These are phyloP conservation scores for Naso thynnoides DNA, from an alignment of 2,797 vertebrate species.

Conservation along the genomic window DNA sequence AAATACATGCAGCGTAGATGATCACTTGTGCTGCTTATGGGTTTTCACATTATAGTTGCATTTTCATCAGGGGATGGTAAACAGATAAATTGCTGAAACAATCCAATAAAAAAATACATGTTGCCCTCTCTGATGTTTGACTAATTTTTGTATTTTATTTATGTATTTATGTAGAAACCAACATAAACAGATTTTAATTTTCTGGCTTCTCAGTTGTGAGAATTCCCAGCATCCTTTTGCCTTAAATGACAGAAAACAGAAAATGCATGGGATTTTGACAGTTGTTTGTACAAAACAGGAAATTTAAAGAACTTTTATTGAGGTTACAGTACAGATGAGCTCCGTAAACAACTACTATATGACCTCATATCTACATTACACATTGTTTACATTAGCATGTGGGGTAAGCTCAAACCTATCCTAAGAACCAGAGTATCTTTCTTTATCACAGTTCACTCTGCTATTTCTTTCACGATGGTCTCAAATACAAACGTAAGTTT, in stretches of 20 bases:
- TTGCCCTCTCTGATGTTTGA: too few species aligned
- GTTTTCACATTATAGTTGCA: too few species aligned
- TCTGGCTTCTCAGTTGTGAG: not conserved
- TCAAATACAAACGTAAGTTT: not conserved
- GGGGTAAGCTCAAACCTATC: not conserved
- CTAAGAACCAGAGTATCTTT: not conserved
- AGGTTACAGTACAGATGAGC: not conserved
- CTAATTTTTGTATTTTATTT: too few species aligned
- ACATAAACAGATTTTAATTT: too few species aligned
- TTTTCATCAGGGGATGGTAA: too few species aligned
- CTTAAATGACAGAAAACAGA: not conserved
- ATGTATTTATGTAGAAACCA: too few species aligned
- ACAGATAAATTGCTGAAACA: too few species aligned
- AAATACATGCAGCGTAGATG: too few species aligned
- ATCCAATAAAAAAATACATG: too few species aligned
- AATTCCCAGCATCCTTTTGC: not conserved
- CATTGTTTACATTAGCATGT: not conserved
- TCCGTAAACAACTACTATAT: not conserved
- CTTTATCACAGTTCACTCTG: not conserved
- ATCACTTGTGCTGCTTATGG: too few species aligned
- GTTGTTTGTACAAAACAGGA: not conserved
- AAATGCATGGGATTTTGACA: not conserved
- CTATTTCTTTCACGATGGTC: not conserved
- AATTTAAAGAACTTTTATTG: not conserved
- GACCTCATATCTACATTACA: not conserved